Conservation (phyloP, 2,888 invertebrate genomes). For the Hedychridium roseum region DNA sequence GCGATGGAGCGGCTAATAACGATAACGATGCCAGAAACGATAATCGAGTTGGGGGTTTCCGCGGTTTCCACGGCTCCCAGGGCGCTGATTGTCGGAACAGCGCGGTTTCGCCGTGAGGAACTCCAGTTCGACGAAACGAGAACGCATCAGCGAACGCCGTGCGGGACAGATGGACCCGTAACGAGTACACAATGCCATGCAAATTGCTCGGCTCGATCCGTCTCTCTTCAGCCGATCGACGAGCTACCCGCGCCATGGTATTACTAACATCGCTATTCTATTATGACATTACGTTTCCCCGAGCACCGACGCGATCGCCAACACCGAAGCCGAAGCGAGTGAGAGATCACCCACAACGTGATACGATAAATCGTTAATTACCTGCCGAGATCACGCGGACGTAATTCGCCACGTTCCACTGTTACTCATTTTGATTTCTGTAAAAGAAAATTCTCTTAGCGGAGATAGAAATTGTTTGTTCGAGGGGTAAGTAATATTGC, state of each 20-base stretch:
- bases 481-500: too few relatives aligned
- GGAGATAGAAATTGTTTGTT: too few relatives aligned
- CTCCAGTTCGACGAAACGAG: slow-evolving; percentile 17
- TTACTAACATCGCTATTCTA: slow-evolving; percentile 64
- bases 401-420: too few relatives aligned
- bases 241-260: slow-evolving; percentile 49
- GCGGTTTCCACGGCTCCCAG: slow-evolving; percentile 49
- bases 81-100: slow-evolving; percentile 52
- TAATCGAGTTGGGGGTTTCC: slow-evolving; percentile 55
- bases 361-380: slow-evolving; percentile 61
- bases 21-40: slow-evolving; percentile 54
- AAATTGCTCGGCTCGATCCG: slow-evolving; percentile 55
- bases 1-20: slow-evolving; percentile 55
- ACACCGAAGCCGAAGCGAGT: too few relatives aligned
- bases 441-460: too few relatives aligned
- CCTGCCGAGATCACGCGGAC: slow-evolving; percentile 51
- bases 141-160: slow-evolving; percentile 15
- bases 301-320: slow-evolving; percentile 35
- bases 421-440: too few relatives aligned
- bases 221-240: slow-evolving; percentile 18
- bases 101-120: slow-evolving; percentile 38
- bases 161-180: slow-evolving; percentile 57
- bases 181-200: slow-evolving; percentile 63
- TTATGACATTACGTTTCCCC: slow-evolving; percentile 59
- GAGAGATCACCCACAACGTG: slow-evolving; percentile 57